These are phyloP conservation scores for Oncorhynchus mykiss DNA, from an alignment of 2,113 vertebrate genomes.

Conservation along the genomic window DNA sequence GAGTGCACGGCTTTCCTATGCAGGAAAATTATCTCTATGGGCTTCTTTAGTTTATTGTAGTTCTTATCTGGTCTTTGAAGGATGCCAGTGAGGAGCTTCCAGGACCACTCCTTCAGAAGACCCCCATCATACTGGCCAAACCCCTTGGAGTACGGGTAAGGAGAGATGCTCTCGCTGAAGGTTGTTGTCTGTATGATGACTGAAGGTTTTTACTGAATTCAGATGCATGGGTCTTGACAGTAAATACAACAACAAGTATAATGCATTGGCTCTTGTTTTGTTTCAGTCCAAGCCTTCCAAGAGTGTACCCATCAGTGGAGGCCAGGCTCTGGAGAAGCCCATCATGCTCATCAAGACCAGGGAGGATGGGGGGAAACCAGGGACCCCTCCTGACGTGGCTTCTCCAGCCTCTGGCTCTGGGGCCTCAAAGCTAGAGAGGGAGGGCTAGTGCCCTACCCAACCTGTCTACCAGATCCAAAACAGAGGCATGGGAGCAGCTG, in stretches of 20 bases:
- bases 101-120: slow-evolving; percentile 83
- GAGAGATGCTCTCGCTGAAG: too few relatives aligned
- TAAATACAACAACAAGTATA: too few relatives aligned
- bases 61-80: slow-evolving; percentile 53
- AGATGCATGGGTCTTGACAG: too few relatives aligned
- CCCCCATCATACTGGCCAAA: slow-evolving; percentile 90
- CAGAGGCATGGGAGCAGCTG: slow-evolving; percentile 84
- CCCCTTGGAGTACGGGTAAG: slow-evolving; percentile 84
- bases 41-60: background rate
- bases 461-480: slow-evolving; percentile 94
- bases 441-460: slow-evolving; percentile 88
- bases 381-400: slow-evolving; percentile 69
- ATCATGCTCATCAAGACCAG: slow-evolving; percentile 90
- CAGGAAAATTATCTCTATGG: background rate
- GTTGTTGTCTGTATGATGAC: too few relatives aligned
- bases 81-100: slow-evolving; percentile 82
- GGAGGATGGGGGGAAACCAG: slow-evolving; percentile 80
- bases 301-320: slow-evolving; percentile 53
- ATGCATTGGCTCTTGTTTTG: too few relatives aligned
- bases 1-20: background rate
- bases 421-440: slow-evolving; percentile 81
- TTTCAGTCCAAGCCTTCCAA: slow-evolving; percentile 68
- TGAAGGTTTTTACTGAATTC: too few relatives aligned
- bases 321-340: slow-evolving; percentile 81
- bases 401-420: slow-evolving; percentile 63